Evolutionary conservation across 2,797 vertebrate genomes (phyloP).

Genomic region (Cichlasoma orientale): DNA sequence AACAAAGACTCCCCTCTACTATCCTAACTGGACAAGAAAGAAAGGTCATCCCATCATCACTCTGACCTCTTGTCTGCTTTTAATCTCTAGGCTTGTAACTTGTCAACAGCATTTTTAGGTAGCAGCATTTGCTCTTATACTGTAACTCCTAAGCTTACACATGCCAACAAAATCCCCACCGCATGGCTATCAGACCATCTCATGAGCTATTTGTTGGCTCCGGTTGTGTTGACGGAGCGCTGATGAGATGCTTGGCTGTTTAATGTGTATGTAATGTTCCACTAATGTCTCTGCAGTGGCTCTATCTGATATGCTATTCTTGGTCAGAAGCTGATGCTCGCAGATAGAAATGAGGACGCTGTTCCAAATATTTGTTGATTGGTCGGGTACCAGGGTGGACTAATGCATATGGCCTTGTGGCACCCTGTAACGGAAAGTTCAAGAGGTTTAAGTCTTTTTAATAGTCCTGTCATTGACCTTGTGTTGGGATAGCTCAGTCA

Average conservation of each 20-base stretch:
- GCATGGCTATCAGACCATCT: slow-evolving; percentile 52
- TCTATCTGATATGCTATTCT: slow-evolving; percentile 76
- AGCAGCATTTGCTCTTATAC: slow-evolving; percentile 49
- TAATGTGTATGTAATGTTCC: slow-evolving; percentile 72
- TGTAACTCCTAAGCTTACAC: slow-evolving; percentile 25
- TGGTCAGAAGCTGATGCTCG: slow-evolving; percentile 50
- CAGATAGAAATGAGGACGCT: slow-evolving; percentile 47
- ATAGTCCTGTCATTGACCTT: slow-evolving; percentile 39
- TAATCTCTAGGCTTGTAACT: slow-evolving; percentile 30
- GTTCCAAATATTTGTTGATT: slow-evolving; percentile 54
- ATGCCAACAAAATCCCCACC: slow-evolving; percentile 41
- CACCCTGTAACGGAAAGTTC: slow-evolving; percentile 52
- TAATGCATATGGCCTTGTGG: slow-evolving; percentile 25
- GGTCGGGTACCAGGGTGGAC: slow-evolving; percentile 32
- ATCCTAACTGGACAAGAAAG: background rate
- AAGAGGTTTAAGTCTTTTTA: slow-evolving; percentile 30
- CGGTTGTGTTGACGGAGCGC: slow-evolving; percentile 52
- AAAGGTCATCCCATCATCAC: slow-evolving; percentile 30
- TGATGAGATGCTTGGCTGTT: slow-evolving; percentile 64
- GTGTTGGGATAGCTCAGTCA: slow-evolving; percentile 7
- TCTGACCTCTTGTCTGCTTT: slow-evolving; percentile 30
- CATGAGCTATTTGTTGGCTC: slow-evolving; percentile 53
- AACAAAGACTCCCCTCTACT: background rate
- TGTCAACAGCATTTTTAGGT: slow-evolving; percentile 67
- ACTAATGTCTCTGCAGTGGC: slow-evolving; percentile 66